Conservation (phyloP, 2,113 vertebrate genomes). For the Sapayoa aenigma region DNA sequence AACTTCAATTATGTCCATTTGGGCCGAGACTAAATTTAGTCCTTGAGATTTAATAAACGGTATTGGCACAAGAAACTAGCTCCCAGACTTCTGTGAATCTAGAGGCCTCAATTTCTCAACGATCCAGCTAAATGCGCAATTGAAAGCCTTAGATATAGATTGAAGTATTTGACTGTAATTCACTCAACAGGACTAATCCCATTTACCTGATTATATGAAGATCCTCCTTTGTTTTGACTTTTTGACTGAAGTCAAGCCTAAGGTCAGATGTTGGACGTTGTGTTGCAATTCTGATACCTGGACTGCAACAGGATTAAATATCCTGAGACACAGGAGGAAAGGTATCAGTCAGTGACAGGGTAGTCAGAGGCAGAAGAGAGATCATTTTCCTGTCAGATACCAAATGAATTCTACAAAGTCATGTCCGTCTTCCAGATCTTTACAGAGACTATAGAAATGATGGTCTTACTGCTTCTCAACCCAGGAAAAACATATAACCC, state of each 20-base stretch:
- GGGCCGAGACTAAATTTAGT: background rate
- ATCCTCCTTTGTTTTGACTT: background rate
- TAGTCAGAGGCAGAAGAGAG: background rate
- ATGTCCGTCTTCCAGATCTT: background rate
- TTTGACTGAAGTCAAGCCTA: background rate
- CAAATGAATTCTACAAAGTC: background rate
- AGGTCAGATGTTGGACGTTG: background rate
- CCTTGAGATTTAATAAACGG: background rate
- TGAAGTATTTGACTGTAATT: background rate
- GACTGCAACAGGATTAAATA: background rate
- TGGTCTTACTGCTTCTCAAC: background rate
- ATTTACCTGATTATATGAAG: background rate
- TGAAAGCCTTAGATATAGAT: background rate
- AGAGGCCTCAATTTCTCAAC: background rate
- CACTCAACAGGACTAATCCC: background rate
- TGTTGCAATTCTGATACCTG: background rate
- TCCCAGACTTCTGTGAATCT: background rate
- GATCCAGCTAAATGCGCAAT: background rate
- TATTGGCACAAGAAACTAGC: background rate
- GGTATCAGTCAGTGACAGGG: fast-evolving
- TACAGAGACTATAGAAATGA: background rate
- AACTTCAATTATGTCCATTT: background rate
- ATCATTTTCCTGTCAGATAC: background rate
- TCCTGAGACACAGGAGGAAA: background rate
- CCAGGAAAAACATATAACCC: background rate